Base-by-base conservation (phyloP, 1,140 invertebrate genomes). In the Phocides pigmalion region DNA sequence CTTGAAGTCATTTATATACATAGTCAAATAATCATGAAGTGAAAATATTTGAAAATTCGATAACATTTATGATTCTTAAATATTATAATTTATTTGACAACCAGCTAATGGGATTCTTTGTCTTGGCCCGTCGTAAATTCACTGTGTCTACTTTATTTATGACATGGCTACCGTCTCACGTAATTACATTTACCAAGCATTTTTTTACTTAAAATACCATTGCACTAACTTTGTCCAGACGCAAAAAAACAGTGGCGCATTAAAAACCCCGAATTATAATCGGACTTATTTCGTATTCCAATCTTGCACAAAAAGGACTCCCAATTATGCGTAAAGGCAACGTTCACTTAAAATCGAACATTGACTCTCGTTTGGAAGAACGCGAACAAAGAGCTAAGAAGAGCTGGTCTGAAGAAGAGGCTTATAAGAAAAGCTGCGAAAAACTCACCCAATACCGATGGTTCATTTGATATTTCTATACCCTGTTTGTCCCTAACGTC, bases 251-350 rank as follows among this genome's bases (percentile, higher is more conserved):
- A 32, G 42, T 54, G 14, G 53, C 59, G 68, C 68, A 73, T 75
- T 78, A 75, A 81, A 87, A 87, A 88, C 58, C 64, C 32, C 66
- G 79, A 76, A 79, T 87, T 79, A 80, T 86, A 81, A 76, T 72
- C 62, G 59, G 61, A 67, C 66, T 76, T 67, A 80, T 82, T 87
- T 87, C 61, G 78, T 77, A 89, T 90, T 87, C 88, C 66, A 73
- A 41, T 70, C 76, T 50, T 74, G 74, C 62, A 72, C 78, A 89
- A 90, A 87, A 89, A 87, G 74, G 65, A 66, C 66, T 76, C 49
- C 80, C 86, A 87, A 87, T 89, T 87, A 90, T 88, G 79, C 82
- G 84, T 71, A 86, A 86, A 80, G 68, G 76, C 83, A 81, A 61
- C 66, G 72, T 76, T 82, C 79, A 83, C 80, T 87, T 82, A 80